phyloP scores from a whole-genome alignment of 2,113 vertebrate genomes.

The Mirza zaza region DNA sequence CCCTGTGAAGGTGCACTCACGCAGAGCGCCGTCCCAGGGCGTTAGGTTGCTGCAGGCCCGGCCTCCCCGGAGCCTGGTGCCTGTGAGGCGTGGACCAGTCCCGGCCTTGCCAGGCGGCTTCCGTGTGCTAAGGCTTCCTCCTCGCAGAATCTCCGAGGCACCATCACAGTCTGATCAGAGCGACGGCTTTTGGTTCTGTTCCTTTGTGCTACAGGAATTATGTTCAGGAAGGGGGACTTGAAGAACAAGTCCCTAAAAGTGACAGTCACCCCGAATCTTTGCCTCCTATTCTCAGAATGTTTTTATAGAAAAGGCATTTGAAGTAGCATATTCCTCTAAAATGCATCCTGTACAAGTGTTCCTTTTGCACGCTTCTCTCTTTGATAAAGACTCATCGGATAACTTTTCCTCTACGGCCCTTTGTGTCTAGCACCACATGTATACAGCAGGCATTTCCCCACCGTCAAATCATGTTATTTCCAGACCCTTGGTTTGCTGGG shows the following conservation, averaged over 20 bases:
- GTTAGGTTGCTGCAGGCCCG: rapidly evolving
- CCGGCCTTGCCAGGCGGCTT: rapidly evolving
- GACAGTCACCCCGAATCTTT: neutral
- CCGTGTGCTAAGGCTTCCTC: rapidly evolving
- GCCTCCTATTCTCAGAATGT: too few relatives aligned
- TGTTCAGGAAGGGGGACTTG: rapidly evolving
- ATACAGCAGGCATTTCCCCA: rapidly evolving
- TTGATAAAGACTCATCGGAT: rapidly evolving
- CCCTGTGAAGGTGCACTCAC: rapidly evolving
- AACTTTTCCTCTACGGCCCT: neutral
- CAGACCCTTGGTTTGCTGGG: neutral
- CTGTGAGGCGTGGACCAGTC: rapidly evolving
- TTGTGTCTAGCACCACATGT: rapidly evolving
- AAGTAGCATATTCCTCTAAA: neutral
- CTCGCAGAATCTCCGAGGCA: rapidly evolving
- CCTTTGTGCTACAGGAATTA: rapidly evolving
- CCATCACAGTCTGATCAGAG: rapidly evolving
- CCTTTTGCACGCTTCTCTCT: neutral
- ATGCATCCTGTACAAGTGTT: rapidly evolving
- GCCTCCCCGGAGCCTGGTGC: rapidly evolving
- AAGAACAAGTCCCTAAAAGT: neutral
- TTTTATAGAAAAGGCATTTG: neutral
- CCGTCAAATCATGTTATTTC: rapidly evolving
- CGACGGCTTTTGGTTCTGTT: rapidly evolving
- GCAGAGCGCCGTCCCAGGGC: rapidly evolving